Evolutionary conservation across 2,113 vertebrate genomes (phyloP).

Genomic region (Oncorhynchus kisutch): DNA sequence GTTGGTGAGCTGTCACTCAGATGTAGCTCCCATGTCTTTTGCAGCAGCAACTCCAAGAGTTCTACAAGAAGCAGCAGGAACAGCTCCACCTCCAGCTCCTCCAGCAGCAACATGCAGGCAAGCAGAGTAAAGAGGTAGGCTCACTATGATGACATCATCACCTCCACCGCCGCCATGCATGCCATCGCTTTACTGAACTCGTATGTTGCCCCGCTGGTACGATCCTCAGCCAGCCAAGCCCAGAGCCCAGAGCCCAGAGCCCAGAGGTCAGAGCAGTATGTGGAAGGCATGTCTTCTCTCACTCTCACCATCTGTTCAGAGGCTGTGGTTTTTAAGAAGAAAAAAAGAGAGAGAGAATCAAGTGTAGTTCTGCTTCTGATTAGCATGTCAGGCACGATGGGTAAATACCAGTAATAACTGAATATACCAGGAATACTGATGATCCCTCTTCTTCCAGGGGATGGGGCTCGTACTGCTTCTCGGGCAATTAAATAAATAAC

Average conservation of each 20-base stretch:
- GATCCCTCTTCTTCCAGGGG: constrained; percentile 11
- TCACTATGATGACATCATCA: constrained; percentile 79
- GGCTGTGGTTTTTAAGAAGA: constrained; percentile 55
- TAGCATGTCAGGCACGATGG: constrained; percentile 58
- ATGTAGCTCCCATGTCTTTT: constrained; percentile 56
- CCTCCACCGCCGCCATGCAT: constrained; percentile 23
- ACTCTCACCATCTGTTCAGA: constrained; percentile 52
- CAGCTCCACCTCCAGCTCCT: constrained; percentile 98
- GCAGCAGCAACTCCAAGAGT: constrained; percentile 99
- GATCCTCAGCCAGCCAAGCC: not conserved
- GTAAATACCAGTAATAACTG: constrained; percentile 53
- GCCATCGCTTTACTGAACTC: not conserved
- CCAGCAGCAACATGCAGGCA: constrained; percentile 94
- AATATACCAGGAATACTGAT: constrained; percentile 23
- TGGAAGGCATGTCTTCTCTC: constrained; percentile 50
- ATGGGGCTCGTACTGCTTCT: not conserved
- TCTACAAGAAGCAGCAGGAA: constrained; percentile 99
- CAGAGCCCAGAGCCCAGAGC: not conserved
- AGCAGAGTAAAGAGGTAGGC: constrained; percentile 98
- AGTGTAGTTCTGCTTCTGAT: constrained; percentile 67
- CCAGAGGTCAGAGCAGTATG: constrained; percentile 24
- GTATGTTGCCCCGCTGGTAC: not conserved
- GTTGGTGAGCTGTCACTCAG: constrained; percentile 12
- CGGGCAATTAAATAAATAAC: not conserved
- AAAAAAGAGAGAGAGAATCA: constrained; percentile 34